These are phyloP conservation scores for Caenorhabditis tropicalis DNA, from an alignment of 1,140 invertebrate species.

Conservation along the genomic window DNA sequence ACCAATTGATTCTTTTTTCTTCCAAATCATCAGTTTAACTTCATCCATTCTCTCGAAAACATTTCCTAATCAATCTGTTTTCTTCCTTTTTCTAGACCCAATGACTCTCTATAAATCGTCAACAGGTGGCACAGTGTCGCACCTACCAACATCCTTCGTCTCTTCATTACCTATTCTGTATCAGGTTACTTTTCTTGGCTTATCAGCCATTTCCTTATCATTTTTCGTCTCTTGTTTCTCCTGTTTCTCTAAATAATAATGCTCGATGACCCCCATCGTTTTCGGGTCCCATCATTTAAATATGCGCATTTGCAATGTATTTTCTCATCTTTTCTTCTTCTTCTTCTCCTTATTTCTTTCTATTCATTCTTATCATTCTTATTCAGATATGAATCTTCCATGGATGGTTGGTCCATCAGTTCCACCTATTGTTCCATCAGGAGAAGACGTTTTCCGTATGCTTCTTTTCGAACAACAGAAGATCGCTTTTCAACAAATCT, in stretches of 20 bases:
- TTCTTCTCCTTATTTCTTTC: background rate
- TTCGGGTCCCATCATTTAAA: conserved; percentile 38
- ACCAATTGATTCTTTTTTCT: too few species aligned
- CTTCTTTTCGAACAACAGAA: background rate
- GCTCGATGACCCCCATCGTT: background rate
- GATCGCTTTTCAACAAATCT: background rate
- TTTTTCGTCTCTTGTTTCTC: too few species aligned
- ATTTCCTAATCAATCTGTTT: background rate
- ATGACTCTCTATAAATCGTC: conserved; percentile 23
- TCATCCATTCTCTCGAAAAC: background rate
- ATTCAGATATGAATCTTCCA: background rate
- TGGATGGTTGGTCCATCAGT: background rate
- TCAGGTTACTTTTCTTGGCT: conserved; percentile 10
- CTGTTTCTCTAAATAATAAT: background rate
- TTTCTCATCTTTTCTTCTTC: background rate
- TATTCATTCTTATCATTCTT: background rate
- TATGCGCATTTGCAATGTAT: background rate
- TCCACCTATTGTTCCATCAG: background rate
- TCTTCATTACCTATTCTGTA: background rate
- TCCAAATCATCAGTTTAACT: too few species aligned
- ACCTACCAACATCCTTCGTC: background rate
- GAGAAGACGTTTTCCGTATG: background rate
- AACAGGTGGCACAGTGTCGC: conserved; percentile 34
- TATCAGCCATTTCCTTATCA: background rate
- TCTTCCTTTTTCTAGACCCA: background rate